phyloP scores from a whole-genome alignment of 2,797 vertebrate genomes.

The Rhadinocentrus ornatus region DNA sequence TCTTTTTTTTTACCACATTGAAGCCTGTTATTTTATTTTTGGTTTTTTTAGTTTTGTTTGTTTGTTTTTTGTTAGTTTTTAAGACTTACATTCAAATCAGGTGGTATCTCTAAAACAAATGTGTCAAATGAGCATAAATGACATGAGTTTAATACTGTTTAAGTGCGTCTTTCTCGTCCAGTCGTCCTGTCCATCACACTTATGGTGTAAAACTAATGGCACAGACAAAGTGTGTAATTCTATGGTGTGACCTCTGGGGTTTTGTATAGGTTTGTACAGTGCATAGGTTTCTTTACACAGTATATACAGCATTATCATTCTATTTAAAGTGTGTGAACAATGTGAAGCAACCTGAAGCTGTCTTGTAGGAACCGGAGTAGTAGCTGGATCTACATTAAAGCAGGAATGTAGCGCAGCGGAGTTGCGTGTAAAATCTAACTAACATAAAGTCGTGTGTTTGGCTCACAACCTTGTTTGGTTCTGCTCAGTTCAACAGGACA shows the following conservation, averaged over 20 bases:
- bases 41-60: no score
- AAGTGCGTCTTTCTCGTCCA: conserved; percentile 20
- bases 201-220: conserved; percentile 36
- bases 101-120: conserved; percentile 16
- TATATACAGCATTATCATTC: conserved; percentile 52
- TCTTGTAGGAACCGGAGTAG: conserved; percentile 44
- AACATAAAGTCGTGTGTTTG: conserved; percentile 18
- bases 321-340: conserved; percentile 46
- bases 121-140: conserved; percentile 17
- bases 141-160: conserved; percentile 21
- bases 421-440: conserved; percentile 37
- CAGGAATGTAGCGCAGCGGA: conserved; percentile 48
- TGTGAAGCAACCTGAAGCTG: conserved; percentile 43
- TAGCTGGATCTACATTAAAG: conserved; percentile 39
- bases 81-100: conserved; percentile 1
- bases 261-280: conserved; percentile 74
- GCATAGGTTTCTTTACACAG: conserved; percentile 60
- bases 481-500: conserved; percentile 47
- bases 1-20: background rate
- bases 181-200: conserved; percentile 15
- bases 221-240: conserved; percentile 42
- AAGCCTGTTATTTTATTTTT: background rate
- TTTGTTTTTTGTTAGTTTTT: no score
- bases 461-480: conserved; percentile 41
- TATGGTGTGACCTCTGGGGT: conserved; percentile 35